phyloP scores from a whole-genome alignment of 2,113 vertebrate genomes.

The Anas platyrhynchos region DNA sequence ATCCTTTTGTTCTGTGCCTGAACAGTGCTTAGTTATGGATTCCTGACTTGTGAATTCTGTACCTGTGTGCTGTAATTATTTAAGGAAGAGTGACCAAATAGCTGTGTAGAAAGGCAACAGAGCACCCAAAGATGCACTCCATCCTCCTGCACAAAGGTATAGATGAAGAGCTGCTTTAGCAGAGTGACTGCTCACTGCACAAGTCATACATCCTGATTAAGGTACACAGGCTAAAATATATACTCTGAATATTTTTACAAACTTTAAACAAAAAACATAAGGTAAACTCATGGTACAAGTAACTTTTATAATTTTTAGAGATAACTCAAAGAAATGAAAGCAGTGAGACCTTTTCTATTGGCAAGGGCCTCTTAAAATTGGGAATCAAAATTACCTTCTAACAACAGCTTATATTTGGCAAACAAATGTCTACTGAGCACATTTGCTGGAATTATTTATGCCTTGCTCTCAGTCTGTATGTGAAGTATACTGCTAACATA shows the following conservation, averaged over 20 bases:
- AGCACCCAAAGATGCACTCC: background rate
- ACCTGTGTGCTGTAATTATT: background rate
- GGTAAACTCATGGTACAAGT: background rate
- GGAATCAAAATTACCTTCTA: background rate
- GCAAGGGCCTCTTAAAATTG: background rate
- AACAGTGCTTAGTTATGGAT: background rate
- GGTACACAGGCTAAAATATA: background rate
- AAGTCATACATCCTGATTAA: background rate
- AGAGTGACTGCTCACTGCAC: background rate
- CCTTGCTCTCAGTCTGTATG: background rate
- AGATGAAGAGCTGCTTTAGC: background rate
- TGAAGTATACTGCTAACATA: slow-evolving; percentile 10
- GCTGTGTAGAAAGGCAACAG: background rate
- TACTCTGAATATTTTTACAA: background rate
- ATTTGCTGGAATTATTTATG: slow-evolving; percentile 10
- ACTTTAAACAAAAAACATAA: background rate
- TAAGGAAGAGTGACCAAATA: background rate
- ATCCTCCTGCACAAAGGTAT: background rate
- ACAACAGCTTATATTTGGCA: slow-evolving; percentile 6
- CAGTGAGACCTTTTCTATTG: background rate
- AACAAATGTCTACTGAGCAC: background rate
- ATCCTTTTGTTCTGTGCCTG: background rate
- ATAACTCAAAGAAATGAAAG: background rate
- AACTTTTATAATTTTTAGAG: background rate
- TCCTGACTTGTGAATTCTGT: background rate